Evolutionary conservation across 2,113 vertebrate species (phyloP).

Genomic region (Felis chaus): DNA sequence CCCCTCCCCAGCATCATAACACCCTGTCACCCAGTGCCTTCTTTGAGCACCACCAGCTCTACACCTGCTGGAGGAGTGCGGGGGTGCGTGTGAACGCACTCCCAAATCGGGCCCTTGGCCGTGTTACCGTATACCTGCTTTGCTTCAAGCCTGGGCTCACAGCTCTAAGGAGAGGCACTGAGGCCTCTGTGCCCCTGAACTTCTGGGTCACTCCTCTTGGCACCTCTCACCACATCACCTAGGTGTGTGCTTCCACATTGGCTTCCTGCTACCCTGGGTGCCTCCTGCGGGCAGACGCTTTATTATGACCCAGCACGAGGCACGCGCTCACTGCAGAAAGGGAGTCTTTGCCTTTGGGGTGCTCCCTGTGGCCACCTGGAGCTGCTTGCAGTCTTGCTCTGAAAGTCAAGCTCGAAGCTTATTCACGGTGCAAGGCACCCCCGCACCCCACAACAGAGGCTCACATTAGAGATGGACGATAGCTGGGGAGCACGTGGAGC

Average conservation of each 20-base stretch:
- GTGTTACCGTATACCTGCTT: not conserved
- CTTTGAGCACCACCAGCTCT: not conserved
- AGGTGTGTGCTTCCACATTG: not conserved
- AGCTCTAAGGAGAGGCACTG: not conserved
- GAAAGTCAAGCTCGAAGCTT: not conserved
- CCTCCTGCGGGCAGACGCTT: not conserved
- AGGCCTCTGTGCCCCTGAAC: not conserved
- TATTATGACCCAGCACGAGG: not conserved
- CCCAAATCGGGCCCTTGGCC: not conserved
- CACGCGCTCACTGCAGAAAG: not conserved
- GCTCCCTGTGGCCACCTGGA: not conserved
- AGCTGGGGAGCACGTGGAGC: fast-evolving
- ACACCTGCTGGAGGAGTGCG: not conserved
- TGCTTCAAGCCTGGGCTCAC: not conserved
- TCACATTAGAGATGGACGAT: not conserved
- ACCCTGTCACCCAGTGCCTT: not conserved
- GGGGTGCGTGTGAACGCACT: not conserved
- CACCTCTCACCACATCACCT: fast-evolving
- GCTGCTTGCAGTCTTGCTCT: not conserved
- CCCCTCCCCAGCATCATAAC: fast-evolving
- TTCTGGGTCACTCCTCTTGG: not conserved
- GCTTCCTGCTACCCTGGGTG: not conserved
- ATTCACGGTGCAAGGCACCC: not conserved
- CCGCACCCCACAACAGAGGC: too few relatives aligned
- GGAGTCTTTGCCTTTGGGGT: not conserved